phyloP scores from a whole-genome alignment of 2,797 vertebrate species.

The Cyprinodon diabolis region DNA sequence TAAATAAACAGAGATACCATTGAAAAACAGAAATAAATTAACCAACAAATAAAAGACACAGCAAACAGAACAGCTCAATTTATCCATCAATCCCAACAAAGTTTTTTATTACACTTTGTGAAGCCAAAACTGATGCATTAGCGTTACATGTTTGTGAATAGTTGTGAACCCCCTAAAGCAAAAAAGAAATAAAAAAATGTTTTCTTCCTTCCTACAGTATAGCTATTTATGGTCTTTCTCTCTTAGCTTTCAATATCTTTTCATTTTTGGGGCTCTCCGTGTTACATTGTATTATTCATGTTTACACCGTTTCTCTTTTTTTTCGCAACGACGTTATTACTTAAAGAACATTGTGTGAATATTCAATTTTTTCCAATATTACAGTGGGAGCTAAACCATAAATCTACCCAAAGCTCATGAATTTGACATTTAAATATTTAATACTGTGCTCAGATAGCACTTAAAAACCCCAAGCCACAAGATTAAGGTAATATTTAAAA shows the following conservation, averaged over 20 bases:
- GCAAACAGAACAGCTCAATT: neutral
- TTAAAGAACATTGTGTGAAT: constrained; percentile 49
- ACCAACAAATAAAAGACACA: neutral
- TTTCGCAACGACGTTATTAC: constrained; percentile 49
- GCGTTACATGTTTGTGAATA: neutral
- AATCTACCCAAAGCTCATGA: constrained; percentile 43
- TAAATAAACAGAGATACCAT: neutral
- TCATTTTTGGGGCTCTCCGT: constrained; percentile 6
- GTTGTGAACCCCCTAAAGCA: neutral
- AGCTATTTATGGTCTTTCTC: neutral
- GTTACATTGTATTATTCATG: constrained; percentile 44
- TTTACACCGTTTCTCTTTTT: constrained; percentile 49
- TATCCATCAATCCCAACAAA: neutral
- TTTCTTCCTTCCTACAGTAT: neutral
- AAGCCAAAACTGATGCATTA: no score
- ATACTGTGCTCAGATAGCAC: constrained; percentile 46
- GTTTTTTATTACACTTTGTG: neutral
- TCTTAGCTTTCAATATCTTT: constrained; percentile 10
- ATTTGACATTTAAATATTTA: constrained; percentile 50
- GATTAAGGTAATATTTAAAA: constrained; percentile 46
- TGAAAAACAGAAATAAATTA: neutral
- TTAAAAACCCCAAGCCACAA: constrained; percentile 32
- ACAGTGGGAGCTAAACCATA: constrained; percentile 61
- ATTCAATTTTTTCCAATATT: constrained; percentile 52
- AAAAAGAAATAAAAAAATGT: neutral